These are phyloP conservation scores for Synergus itoensis DNA, from an alignment of 2,888 invertebrate genomes.

Conservation along the genomic window DNA sequence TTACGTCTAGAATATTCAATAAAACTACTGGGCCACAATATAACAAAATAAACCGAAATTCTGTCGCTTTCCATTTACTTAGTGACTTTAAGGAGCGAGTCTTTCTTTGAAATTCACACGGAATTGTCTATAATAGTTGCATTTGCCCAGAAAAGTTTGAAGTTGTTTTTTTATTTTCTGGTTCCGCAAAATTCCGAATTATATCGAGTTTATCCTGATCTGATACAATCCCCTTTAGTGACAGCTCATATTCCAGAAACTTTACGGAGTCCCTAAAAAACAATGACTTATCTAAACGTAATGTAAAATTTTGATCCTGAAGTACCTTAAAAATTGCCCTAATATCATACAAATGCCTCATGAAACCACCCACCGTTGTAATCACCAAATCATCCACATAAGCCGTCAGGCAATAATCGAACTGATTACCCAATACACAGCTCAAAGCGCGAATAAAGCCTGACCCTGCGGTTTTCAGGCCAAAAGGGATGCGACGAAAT, in stretches of 20 bases:
- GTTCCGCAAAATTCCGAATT: conserved; percentile 60
- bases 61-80: too few relatives aligned
- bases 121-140: conserved; percentile 51
- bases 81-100: too few relatives aligned
- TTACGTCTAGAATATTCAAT: too few relatives aligned
- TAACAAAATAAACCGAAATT: too few relatives aligned
- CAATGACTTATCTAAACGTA: conserved; percentile 57
- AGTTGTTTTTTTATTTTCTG: conserved; percentile 61
- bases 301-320: conserved; percentile 50
- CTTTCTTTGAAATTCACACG: too few relatives aligned
- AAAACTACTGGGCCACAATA: too few relatives aligned
- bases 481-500: conserved; percentile 62
- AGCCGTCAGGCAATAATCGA: conserved; percentile 40
- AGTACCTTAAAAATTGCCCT: background rate
- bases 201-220: conserved; percentile 53
- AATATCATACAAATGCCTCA: conserved; percentile 25
- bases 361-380: conserved; percentile 13
- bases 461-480: conserved; percentile 62
- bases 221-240: conserved; percentile 42
- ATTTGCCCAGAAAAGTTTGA: conserved; percentile 56
- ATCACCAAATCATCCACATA: conserved; percentile 51
- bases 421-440: conserved; percentile 60
- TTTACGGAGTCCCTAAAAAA: conserved; percentile 56
- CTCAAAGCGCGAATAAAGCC: conserved; percentile 60
- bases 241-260: conserved; percentile 52